Base-by-base conservation (phyloP, 2,797 vertebrate genomes). In the Falco rusticolus region DNA sequence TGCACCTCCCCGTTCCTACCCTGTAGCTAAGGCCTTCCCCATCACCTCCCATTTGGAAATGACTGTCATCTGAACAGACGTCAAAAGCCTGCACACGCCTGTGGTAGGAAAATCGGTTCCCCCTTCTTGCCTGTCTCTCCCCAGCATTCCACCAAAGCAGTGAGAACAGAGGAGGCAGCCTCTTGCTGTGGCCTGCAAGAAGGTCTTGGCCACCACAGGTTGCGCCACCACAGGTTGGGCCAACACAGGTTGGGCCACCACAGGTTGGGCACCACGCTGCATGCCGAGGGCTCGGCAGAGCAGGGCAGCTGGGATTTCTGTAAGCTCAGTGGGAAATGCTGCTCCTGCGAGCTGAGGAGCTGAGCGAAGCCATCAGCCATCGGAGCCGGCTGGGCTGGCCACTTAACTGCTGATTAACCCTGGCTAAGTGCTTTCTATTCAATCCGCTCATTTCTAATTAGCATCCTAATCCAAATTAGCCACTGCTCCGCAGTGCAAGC, bases 351-450 rank as follows among this genome's bases (percentile, higher is more conserved):
- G 85, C 43, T 63, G 41, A 91, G 83, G 37, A 39, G 41, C 43
- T 63, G 41, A 91, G 83, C 48, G 37, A 47, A 87, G 89, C 39
- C 95, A 37, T 16, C 0, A 86, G 89, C 39, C 95, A 37, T 17
- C 0, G 1, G 90, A 94, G 53, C 69, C 7, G 37, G 83, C 76
- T 84, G 79, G 91, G 72, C 91, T 82, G 78, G 87, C 76, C 90
- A 86, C 89, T 96, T 97, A 96, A 87, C 94, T 93, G 83, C 87
- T 97, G 90, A 96, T 97, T 97, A 97, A 97, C 95, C 91, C 81
- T 84, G 83, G 72, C 90, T 96, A 96, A 96, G 54, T 89, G 90
- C 83, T 97, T 93, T 94, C 89, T 13, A 1, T 72, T 93, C 83
- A 88, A 78, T 93, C 89, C 11, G 37, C 89, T 97, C 83, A 87